Evolutionary conservation across 2,888 invertebrate species (phyloP).

Genomic region (Mamestra brassicae): DNA sequence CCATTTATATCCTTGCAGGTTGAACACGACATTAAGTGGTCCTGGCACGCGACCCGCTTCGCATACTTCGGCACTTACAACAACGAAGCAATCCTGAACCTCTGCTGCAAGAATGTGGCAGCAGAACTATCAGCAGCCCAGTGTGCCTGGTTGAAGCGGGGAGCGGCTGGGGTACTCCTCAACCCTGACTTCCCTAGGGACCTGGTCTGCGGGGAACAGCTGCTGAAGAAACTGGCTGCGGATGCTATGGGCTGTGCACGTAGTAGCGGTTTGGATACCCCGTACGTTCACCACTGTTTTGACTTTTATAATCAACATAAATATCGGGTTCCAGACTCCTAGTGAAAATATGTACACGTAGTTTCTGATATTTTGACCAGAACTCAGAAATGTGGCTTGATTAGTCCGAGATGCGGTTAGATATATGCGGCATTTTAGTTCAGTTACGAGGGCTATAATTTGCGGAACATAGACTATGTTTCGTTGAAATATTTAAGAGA

Average conservation of each 20-base stretch:
- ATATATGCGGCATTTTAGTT: neutral
- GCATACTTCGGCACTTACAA: conserved; percentile 76
- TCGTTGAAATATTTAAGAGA: neutral
- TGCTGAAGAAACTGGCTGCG: conserved; percentile 78
- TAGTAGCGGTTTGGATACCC: conserved; percentile 75
- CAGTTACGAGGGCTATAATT: neutral
- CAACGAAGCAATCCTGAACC: conserved; percentile 79
- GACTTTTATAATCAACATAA: neutral
- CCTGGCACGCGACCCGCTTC: conserved; percentile 76
- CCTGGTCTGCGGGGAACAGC: conserved; percentile 74
- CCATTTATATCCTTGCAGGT: conserved; percentile 42
- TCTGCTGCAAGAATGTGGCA: conserved; percentile 79
- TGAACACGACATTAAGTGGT: conserved; percentile 75
- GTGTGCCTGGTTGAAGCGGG: conserved; percentile 83
- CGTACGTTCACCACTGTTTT: conserved; percentile 76
- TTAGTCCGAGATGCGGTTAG: neutral
- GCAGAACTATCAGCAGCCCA: conserved; percentile 78
- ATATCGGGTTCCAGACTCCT: neutral
- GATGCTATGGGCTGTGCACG: conserved; percentile 81
- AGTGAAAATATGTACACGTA: neutral
- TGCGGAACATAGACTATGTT: neutral
- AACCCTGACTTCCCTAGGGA: conserved; percentile 78
- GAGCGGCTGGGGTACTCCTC: conserved; percentile 80
- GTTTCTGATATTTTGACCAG: neutral
- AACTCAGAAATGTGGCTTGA: conserved; percentile 1